Conservation (phyloP, 2,888 invertebrate species). For the Daptonema setosum region DNA sequence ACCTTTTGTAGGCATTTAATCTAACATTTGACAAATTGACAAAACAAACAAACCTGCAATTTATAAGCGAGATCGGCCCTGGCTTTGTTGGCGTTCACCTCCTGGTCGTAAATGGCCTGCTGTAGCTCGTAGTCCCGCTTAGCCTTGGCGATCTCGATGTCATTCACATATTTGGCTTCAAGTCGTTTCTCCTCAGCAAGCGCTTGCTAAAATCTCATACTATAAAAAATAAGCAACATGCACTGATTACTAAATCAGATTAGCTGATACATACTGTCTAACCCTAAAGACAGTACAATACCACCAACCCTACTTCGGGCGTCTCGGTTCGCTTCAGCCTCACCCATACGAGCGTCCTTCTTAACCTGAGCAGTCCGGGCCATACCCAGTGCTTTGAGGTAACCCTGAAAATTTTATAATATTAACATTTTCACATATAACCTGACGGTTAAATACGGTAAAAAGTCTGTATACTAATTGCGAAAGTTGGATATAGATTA, state of each 20-base stretch:
- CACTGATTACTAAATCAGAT: too few species aligned
- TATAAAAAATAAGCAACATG: too few species aligned
- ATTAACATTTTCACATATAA: too few species aligned
- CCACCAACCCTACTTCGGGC: constrained; percentile 31
- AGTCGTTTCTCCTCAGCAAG: constrained; percentile 86
- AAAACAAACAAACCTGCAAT: constrained; percentile 24
- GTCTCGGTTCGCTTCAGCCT: constrained; percentile 71
- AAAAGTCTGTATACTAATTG: background rate
- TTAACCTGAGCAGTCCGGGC: constrained; percentile 82
- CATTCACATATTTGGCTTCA: constrained; percentile 77
- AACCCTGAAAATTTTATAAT: constrained; percentile 48
- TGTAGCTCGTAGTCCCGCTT: constrained; percentile 86
- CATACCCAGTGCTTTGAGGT: constrained; percentile 78
- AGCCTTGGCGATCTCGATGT: constrained; percentile 88
- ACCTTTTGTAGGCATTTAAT: too few species aligned
- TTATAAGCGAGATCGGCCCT: constrained; percentile 30
- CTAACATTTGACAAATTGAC: too few species aligned
- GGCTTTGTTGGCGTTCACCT: constrained; percentile 69
- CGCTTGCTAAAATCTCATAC: constrained; percentile 45
- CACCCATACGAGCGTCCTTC: constrained; percentile 82
- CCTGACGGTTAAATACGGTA: background rate
- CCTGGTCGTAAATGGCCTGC: constrained; percentile 85
- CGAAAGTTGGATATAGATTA: too few species aligned
- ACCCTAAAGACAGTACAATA: too few species aligned
- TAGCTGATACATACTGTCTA: too few species aligned